phyloP scores from a whole-genome alignment of 2,113 vertebrate genomes.

The Noctilio leporinus region DNA sequence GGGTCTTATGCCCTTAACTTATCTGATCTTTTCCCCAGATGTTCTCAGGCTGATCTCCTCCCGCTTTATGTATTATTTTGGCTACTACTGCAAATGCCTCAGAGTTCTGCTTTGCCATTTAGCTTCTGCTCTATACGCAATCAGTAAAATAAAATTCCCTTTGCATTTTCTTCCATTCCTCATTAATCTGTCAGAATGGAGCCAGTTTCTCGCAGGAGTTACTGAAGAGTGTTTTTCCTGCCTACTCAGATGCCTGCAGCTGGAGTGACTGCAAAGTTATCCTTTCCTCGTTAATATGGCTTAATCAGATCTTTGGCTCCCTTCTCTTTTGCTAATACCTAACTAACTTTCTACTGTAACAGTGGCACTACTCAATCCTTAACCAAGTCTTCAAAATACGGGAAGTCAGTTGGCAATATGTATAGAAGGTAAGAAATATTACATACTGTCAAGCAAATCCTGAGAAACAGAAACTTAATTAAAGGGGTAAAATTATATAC shows the following conservation, averaged over 20 bases:
- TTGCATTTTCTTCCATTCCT: neutral
- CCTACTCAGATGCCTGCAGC: too few species aligned
- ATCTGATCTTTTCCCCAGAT: neutral
- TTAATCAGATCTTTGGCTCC: too few species aligned
- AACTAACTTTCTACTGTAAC: too few species aligned
- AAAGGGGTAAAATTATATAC: neutral
- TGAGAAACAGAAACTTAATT: neutral
- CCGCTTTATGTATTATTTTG: neutral
- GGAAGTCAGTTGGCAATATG: neutral
- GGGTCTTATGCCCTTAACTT: neutral
- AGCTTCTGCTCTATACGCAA: neutral
- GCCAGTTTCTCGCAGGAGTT: too few species aligned
- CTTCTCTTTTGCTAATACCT: too few species aligned
- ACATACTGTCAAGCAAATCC: neutral
- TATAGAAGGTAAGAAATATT: neutral
- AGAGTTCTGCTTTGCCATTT: neutral
- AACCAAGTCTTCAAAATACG: neutral
- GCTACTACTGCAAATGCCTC: neutral
- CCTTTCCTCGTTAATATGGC: too few species aligned
- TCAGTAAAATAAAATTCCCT: neutral
- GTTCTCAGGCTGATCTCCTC: neutral
- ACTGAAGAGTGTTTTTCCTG: too few species aligned
- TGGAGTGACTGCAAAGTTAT: too few species aligned
- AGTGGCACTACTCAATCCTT: neutral
- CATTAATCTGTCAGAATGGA: neutral